These are phyloP conservation scores for Cyclura pinguis DNA, from an alignment of 2,797 vertebrate species.

Conservation along the genomic window DNA sequence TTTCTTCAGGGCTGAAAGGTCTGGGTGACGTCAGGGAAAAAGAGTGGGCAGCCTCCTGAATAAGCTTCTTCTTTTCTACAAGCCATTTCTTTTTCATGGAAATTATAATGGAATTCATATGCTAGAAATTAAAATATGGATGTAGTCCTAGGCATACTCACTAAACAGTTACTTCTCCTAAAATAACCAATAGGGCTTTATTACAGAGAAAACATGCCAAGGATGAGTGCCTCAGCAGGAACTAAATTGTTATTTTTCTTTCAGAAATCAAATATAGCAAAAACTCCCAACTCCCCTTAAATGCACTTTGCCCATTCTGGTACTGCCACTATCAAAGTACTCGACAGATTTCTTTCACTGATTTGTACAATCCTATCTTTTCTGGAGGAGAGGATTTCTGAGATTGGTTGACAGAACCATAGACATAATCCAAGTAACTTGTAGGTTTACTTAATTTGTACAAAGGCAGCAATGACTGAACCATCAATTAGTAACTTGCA, in stretches of 20 bases:
- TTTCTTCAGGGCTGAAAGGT: not conserved
- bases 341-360: not conserved
- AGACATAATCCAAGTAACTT: not conserved
- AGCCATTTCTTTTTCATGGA: not conserved
- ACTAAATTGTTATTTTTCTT: not conserved
- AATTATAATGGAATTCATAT: not conserved
- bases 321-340: no score
- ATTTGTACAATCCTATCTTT: not conserved
- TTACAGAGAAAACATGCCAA: not conserved
- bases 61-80: not conserved
- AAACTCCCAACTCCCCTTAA: not conserved
- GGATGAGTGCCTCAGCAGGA: not conserved
- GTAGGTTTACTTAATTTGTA: not conserved
- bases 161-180: not conserved
- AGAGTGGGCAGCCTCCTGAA: not conserved
- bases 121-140: not conserved
- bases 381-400: no score
- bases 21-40: not conserved
- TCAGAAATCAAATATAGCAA: not conserved
- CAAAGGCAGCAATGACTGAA: not conserved
- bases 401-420: not conserved
- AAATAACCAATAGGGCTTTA: not conserved
- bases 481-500: slow-evolving; percentile 1
- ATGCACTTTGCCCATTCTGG: not conserved
- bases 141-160: not conserved